phyloP scores from a whole-genome alignment of 2,113 vertebrate genomes.

The Misgurnus mizolepis region DNA sequence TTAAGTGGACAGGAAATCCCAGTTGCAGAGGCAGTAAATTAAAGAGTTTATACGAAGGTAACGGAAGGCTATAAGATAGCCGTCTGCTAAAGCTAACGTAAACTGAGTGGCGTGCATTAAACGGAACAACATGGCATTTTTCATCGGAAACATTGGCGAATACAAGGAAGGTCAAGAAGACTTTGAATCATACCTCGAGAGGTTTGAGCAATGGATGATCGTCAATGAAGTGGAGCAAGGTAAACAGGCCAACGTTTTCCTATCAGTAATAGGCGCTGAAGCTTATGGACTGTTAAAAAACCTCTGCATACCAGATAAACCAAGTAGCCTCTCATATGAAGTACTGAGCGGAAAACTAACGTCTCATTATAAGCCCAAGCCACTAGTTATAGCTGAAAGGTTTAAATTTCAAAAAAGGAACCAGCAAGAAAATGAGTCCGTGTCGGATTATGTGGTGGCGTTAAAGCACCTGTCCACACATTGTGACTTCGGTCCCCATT shows the following conservation, averaged over 20 bases:
- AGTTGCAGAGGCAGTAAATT: too few species aligned
- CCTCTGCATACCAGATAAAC: background rate
- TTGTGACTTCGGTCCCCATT: constrained; percentile 8
- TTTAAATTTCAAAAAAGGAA: constrained; percentile 18
- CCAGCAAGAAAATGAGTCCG: constrained; percentile 10
- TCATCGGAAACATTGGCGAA: background rate
- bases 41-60: too few species aligned
- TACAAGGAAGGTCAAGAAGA: constrained; percentile 30
- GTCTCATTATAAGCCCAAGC: constrained; percentile 22
- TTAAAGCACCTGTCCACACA: background rate
- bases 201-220: constrained; percentile 27
- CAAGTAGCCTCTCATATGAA: background rate
- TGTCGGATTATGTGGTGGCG: background rate
- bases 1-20: too few species aligned
- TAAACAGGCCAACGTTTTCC: background rate
- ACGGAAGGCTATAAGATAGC: too few species aligned
- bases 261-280: constrained; percentile 7
- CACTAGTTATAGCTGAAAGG: background rate
- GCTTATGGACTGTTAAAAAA: constrained; percentile 21
- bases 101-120: too few species aligned
- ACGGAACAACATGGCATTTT: too few species aligned
- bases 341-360: background rate
- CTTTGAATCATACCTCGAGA: constrained; percentile 28
- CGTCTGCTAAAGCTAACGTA: too few species aligned
- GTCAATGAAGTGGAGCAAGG: background rate